Evolutionary conservation across 2,888 invertebrate species (phyloP).

Genomic region (Cataglyphis albicans): DNA sequence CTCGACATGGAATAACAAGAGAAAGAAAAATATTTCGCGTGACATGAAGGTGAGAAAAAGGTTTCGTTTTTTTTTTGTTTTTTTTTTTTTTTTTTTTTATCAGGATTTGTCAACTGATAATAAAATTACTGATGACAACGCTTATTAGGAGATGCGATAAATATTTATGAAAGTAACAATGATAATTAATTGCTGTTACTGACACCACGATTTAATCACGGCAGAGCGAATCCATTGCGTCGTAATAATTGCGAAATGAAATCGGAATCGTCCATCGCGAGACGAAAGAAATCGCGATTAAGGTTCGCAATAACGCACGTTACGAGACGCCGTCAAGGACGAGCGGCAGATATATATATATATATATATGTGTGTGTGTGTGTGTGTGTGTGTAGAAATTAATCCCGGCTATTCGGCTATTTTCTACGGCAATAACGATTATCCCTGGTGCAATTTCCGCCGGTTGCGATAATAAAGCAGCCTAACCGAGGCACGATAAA

Average conservation of each 20-base stretch:
- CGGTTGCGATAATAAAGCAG: constrained; percentile 32
- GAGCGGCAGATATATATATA: neutral
- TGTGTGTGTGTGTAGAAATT: constrained; percentile 30
- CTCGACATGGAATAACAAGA: too few species aligned
- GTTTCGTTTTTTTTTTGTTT: too few species aligned
- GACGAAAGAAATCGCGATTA: constrained; percentile 58
- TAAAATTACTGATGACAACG: too few species aligned
- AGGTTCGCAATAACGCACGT: constrained; percentile 56
- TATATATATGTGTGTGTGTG: too few species aligned
- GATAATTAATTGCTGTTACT: neutral
- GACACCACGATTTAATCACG: neutral
- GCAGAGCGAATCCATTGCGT: neutral
- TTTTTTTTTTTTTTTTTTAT: too few species aligned
- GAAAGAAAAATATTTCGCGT: too few species aligned
- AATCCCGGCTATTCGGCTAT: constrained; percentile 36
- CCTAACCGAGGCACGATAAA: constrained; percentile 31
- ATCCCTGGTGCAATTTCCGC: constrained; percentile 44
- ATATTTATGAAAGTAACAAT: neutral
- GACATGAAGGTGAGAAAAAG: too few species aligned
- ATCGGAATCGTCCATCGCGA: neutral
- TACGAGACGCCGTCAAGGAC: constrained; percentile 53
- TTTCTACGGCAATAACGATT: constrained; percentile 48
- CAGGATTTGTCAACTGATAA: too few species aligned
- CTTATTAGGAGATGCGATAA: neutral
- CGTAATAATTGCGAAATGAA: constrained; percentile 31